Conservation (phyloP, 1,140 invertebrate species). For the Medauroidea extradentata region DNA sequence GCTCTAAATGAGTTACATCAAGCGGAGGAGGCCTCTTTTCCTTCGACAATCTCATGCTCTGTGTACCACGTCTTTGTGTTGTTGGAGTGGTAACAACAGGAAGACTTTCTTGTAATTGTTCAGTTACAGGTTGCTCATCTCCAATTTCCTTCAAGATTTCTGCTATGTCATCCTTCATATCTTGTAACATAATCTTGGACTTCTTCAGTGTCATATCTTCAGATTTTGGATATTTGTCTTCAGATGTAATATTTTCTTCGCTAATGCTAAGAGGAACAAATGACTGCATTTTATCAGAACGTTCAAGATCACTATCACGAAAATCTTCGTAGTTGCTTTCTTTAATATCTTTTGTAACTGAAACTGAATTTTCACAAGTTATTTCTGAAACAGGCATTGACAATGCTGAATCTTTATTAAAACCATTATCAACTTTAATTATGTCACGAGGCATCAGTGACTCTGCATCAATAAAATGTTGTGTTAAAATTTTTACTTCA, state of each 20-base stretch:
- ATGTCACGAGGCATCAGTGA: too few species aligned
- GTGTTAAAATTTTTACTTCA: too few species aligned
- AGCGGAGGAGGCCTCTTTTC: slow-evolving; percentile 9
- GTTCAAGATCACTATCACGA: too few species aligned
- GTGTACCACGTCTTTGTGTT: slow-evolving; percentile 5
- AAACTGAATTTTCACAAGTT: neutral
- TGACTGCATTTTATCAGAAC: too few species aligned
- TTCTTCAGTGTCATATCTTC: neutral
- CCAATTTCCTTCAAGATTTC: neutral
- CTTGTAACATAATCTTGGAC: neutral
- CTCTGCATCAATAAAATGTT: too few species aligned
- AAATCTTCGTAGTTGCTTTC: neutral
- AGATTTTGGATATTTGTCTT: neutral
- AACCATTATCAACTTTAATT: too few species aligned
- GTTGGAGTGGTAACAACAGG: slow-evolving; percentile 9
- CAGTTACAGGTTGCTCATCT: neutral
- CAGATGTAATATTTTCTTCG: too few species aligned
- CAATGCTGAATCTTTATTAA: too few species aligned
- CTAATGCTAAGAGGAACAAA: too few species aligned
- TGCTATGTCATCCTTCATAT: neutral
- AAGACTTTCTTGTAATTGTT: neutral
- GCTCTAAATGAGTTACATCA: slow-evolving; percentile 9
- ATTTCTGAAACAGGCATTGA: too few species aligned
- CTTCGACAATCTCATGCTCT: neutral
- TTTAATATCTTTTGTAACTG: neutral